Percentiles rank a stretch among this genome's conserved stretches.
These are phyloP conservation scores for Rhineura floridana DNA, from an alignment of 2,113 vertebrate genomes.

Conservation along the genomic window DNA sequence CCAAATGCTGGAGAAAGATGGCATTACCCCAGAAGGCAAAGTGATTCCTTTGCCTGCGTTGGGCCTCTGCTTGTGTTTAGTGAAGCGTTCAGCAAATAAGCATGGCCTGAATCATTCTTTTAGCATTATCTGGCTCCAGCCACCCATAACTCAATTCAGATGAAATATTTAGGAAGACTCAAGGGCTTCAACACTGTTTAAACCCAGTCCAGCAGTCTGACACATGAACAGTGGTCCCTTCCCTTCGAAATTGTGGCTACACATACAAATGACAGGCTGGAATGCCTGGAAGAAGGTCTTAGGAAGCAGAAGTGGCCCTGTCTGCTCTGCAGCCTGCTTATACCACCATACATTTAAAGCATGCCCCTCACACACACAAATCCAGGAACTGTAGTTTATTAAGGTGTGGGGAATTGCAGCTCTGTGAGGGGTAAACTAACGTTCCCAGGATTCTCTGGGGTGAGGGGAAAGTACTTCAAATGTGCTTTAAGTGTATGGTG, in stretches of 20 bases:
- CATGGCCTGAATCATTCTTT: constrained; percentile 52
- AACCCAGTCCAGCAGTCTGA: neutral
- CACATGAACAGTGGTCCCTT: neutral
- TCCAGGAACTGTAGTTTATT: too few species aligned
- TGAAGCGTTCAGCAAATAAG: constrained; percentile 54
- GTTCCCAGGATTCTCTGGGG: too few species aligned
- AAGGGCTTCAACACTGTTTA: neutral
- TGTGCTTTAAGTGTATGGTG: too few species aligned
- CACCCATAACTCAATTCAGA: neutral
- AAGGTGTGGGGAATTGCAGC: too few species aligned
- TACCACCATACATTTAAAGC: too few species aligned
- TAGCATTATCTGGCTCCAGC: constrained; percentile 26
- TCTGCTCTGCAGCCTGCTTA: constrained; percentile 3
- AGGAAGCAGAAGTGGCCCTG: constrained; percentile 19
- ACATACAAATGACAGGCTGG: neutral
- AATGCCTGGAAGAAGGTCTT: neutral
- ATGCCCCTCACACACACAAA: too few species aligned
- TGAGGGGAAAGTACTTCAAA: too few species aligned
- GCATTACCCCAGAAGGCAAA: constrained; percentile 61
- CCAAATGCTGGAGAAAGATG: constrained; percentile 49
- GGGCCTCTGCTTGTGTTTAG: constrained; percentile 40
- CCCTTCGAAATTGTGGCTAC: neutral
- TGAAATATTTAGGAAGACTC: neutral
- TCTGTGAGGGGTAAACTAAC: too few species aligned
- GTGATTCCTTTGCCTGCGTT: constrained; percentile 41